phyloP scores from a whole-genome alignment of 2,888 invertebrate species.

The Acanthopleura granulata region DNA sequence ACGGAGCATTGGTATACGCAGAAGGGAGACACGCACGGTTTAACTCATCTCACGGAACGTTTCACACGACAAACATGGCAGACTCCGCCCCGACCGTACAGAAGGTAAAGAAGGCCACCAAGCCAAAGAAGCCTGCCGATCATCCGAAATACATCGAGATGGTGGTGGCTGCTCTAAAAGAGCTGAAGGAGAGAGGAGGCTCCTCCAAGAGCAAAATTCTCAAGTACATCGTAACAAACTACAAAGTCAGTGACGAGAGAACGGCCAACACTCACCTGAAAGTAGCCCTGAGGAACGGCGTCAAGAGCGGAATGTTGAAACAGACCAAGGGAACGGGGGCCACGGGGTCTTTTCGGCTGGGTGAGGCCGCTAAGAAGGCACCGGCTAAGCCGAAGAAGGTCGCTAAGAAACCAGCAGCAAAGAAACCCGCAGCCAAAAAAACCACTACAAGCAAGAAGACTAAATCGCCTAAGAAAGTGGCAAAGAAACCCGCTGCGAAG shows the following conservation, averaged over 20 bases:
- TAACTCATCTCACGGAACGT: too few species aligned
- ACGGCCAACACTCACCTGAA: conserved; percentile 54
- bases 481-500: neutral
- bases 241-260: conserved; percentile 54
- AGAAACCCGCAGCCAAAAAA: conserved; percentile 39
- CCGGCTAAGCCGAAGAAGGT: conserved; percentile 26
- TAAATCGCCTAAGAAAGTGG: conserved; percentile 14
- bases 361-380: conserved; percentile 28
- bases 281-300: conserved; percentile 53
- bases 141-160: conserved; percentile 59
- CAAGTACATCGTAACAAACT: conserved; percentile 63
- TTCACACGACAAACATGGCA: too few species aligned
- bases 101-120: conserved; percentile 31
- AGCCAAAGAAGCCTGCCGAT: conserved; percentile 42
- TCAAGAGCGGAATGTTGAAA: conserved; percentile 46
- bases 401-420: neutral
- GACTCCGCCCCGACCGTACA: neutral
- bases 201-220: conserved; percentile 66
- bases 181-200: conserved; percentile 62
- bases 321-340: conserved; percentile 46
- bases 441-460: conserved; percentile 32
- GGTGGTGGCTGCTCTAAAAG: conserved; percentile 62
- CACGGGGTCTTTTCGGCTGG: conserved; percentile 35
- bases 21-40: too few species aligned
- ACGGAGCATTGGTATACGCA: too few species aligned